phyloP scores from a whole-genome alignment of 2,888 invertebrate genomes.

The Tetropium fuscum region DNA sequence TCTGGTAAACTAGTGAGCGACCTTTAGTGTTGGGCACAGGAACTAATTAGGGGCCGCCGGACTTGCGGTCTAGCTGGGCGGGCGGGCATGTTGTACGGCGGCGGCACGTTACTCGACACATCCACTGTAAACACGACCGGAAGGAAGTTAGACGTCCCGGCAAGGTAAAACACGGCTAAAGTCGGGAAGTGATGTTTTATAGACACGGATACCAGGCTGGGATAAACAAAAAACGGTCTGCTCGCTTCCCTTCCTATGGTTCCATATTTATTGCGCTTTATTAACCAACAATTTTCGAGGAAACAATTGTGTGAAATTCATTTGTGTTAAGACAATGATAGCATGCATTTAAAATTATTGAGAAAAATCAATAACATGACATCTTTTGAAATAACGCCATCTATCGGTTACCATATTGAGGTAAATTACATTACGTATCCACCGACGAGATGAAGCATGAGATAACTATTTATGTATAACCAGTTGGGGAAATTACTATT shows the following conservation, averaged over 20 bases:
- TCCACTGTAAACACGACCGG: constrained; percentile 33
- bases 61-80: constrained; percentile 42
- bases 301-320: not conserved
- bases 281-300: not conserved
- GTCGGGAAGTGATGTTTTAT: constrained; percentile 23
- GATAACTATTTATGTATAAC: no score
- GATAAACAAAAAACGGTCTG: not conserved
- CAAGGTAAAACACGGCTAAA: constrained; percentile 4
- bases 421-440: no score
- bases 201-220: not conserved
- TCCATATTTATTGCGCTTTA: no score
- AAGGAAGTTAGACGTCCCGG: constrained; percentile 42
- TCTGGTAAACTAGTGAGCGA: not conserved
- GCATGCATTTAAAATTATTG: no score
- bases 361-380: no score
- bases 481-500: no score
- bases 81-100: constrained; percentile 27
- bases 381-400: no score
- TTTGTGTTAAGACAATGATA: no score
- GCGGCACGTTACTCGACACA: constrained; percentile 31
- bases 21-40: constrained; percentile 40
- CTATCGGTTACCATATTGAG: no score
- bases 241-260: no score
- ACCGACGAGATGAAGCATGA: no score
- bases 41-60: constrained; percentile 54